Base-by-base conservation (phyloP, 1,140 invertebrate species). In the Drosophila biarmipes region DNA sequence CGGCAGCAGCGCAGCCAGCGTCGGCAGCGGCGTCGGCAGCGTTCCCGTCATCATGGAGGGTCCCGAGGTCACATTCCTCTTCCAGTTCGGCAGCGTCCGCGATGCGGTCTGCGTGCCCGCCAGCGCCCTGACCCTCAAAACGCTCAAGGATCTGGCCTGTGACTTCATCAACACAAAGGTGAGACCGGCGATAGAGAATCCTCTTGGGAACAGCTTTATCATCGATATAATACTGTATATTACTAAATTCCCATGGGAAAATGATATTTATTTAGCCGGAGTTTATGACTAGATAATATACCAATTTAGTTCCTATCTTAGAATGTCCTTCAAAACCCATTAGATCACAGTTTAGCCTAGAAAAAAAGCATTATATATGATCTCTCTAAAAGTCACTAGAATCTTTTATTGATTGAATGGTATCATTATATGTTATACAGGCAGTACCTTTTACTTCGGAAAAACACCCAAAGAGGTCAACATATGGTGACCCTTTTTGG, bases 111-210 rank as follows among this genome's bases (percentile, higher is more conserved):
- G 96, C 31, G 95, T 97, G 45, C 96, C 98, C 54, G 93, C 94
- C 62, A 94, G 95, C 75, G 94, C 95, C 49, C 93, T 99, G 68
- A 98, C 97, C 75, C 94, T 99, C 46, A 97, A 97, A 92, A 95
- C 96, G 59, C 94, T 99, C 62, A 99, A 99, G 93, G 97, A 99
- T 85, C 94, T 97, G 77, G 98, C 98, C 45, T 98, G 97, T 93
- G 96, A 98, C 86, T 99, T 99, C 93, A 97, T 99, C 73, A 97
- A 98, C 91, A 95, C 95, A 76, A 98, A 98, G 95, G 97, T 98
- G 93, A 93, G 93, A 63, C n/a, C 24, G 5, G 24, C 24, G 24
- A 24, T 24, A 24, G 5, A 4, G 24, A 24, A 4, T 2, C 24
- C 24, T 5, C 24, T 24, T 24, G 5, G 3, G 24, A 24, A 24